Percentiles rank a stretch among this genome's conserved stretches.
Evolutionary conservation across 2,888 invertebrate species (phyloP).

Genomic region (Limulus polyphemus): DNA sequence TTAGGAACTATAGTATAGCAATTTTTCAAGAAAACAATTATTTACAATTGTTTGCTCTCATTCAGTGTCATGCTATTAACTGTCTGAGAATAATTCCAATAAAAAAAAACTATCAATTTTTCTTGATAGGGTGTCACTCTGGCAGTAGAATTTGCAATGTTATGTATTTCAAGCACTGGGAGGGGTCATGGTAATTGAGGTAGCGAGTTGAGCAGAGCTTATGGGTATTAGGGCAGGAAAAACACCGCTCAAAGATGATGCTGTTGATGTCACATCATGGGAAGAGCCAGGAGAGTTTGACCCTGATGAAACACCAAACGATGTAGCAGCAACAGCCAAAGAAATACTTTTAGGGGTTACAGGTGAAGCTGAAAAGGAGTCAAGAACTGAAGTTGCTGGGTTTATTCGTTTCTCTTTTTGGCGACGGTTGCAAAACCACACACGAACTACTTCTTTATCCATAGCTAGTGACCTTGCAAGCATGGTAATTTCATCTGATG

Average conservation of each 20-base stretch:
- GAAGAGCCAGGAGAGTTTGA: constrained; percentile 6
- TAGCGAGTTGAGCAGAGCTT: constrained; percentile 18
- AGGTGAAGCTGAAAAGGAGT: constrained; percentile 7
- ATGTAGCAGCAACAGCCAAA: constrained; percentile 8
- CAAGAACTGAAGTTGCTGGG: constrained; percentile 41
- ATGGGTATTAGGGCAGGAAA: no score
- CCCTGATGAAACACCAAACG: constrained; percentile 6
- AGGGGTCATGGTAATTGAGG: constrained; percentile 7
- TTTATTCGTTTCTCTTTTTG: constrained; percentile 95
- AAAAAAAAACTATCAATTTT: no score
- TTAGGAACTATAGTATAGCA: no score
- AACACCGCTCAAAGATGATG: not conserved
- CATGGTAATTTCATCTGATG: constrained; percentile 86
- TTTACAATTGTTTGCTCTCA: no score
- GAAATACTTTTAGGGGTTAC: constrained; percentile 7
- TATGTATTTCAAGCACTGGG: no score
- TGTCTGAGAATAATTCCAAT: no score
- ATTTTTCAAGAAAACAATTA: no score
- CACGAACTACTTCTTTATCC: constrained; percentile 89
- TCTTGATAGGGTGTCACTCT: no score
- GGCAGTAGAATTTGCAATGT: no score
- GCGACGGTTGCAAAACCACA: constrained; percentile 90
- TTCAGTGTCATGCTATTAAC: no score
- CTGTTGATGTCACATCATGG: constrained; percentile 7
- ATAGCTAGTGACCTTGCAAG: constrained; percentile 84